Percentiles rank a stretch among this genome's conserved stretches.
Conservation (phyloP, 2,888 invertebrate genomes). For the Eristalinus aeneus region DNA sequence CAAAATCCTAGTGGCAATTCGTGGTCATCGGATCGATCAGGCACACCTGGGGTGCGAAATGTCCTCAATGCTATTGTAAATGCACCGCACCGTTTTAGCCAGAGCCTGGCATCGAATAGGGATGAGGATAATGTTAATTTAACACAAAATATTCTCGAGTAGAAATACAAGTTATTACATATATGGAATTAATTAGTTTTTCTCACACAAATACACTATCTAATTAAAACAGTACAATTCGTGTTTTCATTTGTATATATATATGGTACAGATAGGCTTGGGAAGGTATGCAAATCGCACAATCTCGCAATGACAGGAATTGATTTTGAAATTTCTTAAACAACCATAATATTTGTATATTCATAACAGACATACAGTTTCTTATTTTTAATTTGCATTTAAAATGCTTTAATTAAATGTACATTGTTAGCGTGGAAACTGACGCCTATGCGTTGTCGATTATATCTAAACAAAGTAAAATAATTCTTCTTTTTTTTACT, state of each 20-base stretch:
- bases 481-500: not conserved
- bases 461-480: too few species aligned
- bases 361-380: too few species aligned
- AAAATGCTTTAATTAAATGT: too few species aligned
- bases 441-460: too few species aligned
- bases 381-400: too few species aligned
- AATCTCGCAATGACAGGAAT: not conserved
- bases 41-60: slow-evolving; percentile 75
- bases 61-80: slow-evolving; percentile 76
- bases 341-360: too few species aligned
- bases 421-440: too few species aligned
- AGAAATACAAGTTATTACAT: slow-evolving; percentile 4
- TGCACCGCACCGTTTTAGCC: slow-evolving; percentile 75
- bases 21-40: slow-evolving; percentile 76
- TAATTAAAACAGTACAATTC: not conserved
- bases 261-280: too few species aligned
- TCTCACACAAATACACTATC: not conserved
- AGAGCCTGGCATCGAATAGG: slow-evolving; percentile 65
- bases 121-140: slow-evolving; percentile 78
- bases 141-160: slow-evolving; percentile 75
- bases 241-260: not conserved
- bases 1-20: slow-evolving; percentile 68
- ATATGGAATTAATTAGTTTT: slow-evolving; percentile 5
- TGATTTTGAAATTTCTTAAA: too few species aligned
- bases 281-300: not conserved